A percentile compares a stretch with the other conserved stretches of the same genome.
Evolutionary conservation across 2,888 invertebrate species (phyloP).

Genomic region (Pammene aurita): DNA sequence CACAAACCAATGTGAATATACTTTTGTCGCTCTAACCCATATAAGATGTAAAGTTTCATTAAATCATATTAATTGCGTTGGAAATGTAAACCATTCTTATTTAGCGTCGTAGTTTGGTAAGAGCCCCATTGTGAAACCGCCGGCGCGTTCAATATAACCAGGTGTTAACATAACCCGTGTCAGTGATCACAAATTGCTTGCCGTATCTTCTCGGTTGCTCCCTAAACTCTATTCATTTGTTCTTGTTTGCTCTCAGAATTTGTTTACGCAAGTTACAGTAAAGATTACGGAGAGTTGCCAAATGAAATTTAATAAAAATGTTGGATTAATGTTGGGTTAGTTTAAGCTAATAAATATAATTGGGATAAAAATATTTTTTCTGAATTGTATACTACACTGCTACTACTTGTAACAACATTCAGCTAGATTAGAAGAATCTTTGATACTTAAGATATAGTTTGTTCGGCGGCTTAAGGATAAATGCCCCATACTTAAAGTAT

Average conservation of each 20-base stretch:
- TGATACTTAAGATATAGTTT: too few relatives aligned
- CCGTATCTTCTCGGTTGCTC: constrained; percentile 63
- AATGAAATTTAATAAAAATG: constrained; percentile 38
- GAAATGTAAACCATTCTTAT: not conserved
- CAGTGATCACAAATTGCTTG: constrained; percentile 65
- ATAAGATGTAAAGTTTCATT: too few relatives aligned
- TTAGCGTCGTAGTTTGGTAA: constrained; percentile 3
- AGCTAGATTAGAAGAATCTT: too few relatives aligned
- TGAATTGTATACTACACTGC: too few relatives aligned
- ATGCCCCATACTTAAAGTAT: too few relatives aligned
- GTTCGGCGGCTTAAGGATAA: too few relatives aligned
- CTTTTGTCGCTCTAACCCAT: too few relatives aligned
- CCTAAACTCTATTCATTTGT: constrained; percentile 69
- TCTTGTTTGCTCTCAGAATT: constrained; percentile 62
- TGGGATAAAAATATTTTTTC: too few relatives aligned
- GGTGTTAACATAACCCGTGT: constrained; percentile 54
- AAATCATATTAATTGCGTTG: not conserved
- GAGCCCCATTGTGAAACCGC: constrained; percentile 30
- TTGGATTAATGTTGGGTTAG: too few relatives aligned
- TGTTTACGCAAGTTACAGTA: constrained; percentile 55
- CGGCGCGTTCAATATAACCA: constrained; percentile 53
- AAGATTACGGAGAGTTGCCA: constrained; percentile 44
- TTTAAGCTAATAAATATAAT: too few relatives aligned
- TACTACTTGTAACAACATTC: too few relatives aligned
- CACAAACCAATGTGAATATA: too few relatives aligned